Conservation (phyloP, 2,888 invertebrate species). For the Protodeltote pygarga region DNA sequence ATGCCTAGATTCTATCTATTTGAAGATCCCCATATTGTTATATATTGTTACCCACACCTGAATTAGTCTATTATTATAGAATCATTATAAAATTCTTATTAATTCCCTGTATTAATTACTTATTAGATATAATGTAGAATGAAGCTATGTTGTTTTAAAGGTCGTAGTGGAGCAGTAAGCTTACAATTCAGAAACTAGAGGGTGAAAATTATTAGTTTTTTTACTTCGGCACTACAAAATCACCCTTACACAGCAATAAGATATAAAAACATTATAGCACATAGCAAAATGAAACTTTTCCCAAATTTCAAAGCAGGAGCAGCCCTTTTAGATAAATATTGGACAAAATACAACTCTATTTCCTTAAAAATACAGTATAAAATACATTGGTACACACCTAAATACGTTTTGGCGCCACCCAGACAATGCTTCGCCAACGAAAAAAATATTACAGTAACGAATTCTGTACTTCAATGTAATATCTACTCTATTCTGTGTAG, state of each 20-base stretch:
- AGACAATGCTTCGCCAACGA: slow-evolving; percentile 60
- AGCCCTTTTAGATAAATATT: slow-evolving; percentile 15
- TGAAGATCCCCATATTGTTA: too few species aligned
- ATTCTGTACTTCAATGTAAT: slow-evolving; percentile 13
- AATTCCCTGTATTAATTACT: too few species aligned
- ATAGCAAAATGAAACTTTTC: slow-evolving; percentile 28
- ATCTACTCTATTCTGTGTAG: not conserved
- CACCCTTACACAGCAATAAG: slow-evolving; percentile 4
- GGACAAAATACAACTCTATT: slow-evolving; percentile 9
- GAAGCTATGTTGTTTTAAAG: too few species aligned
- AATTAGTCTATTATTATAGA: too few species aligned
- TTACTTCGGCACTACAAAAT: slow-evolving; percentile 1
- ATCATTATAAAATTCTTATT: too few species aligned
- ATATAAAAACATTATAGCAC: slow-evolving; percentile 15
- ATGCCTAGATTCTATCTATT: too few species aligned
- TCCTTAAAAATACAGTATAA: not conserved
- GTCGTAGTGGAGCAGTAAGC: not conserved
- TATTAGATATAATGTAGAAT: too few species aligned
- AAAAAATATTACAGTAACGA: slow-evolving; percentile 44
- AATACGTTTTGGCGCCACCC: slow-evolving; percentile 57
- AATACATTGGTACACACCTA: slow-evolving; percentile 6
- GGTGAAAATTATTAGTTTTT: not conserved
- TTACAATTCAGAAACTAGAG: not conserved
- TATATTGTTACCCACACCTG: too few species aligned
- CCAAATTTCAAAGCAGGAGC: slow-evolving; percentile 10